Base-by-base conservation (phyloP, 2,888 invertebrate genomes). In the Aelia acuminata region DNA sequence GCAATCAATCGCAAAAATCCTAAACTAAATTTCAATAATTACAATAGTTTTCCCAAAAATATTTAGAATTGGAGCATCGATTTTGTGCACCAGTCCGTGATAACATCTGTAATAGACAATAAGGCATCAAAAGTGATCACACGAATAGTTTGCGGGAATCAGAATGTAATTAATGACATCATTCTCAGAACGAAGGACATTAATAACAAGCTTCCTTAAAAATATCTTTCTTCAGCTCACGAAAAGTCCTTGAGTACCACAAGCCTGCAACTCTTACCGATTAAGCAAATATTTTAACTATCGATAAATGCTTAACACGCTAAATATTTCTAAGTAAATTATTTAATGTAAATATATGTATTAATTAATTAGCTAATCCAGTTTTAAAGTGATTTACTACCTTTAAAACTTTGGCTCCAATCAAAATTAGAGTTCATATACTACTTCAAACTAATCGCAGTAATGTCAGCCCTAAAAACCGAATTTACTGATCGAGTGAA, bases 161-260 rank as follows among this genome's bases (percentile, higher is more conserved):
- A 31, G 63, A 31, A n/a, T 5, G 13, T 63, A 63, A 63, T 63
- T 63, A 63, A 63, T 63, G 63, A 63, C 31, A 63, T 15, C 11
- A 31, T 63, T 31, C 63, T 3, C 31, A 3, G 63, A 15, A 63
- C 26, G 15, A 31, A 63, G 63, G 15, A 63, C 63, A 63, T 63
- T 63, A 31, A 31, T 31, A 15, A 63, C 63, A 15, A 63, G 63
- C 63, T 63, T 63, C 63, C 63, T 63, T 31, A 63, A 63, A 63
- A 22, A 63, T 13, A 31, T 63, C 63, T 31, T 31, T 63, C 63
- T 63, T 63, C 31, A 63, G 63, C 31, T 31, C 63, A 11, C 15
- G n/a, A 63, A 20, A 31, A 31, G 63, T 4, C 63, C 63, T 63
- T 63, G 63, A 63, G 63, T 31, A 26, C 8, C n/a, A 15, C 26